phyloP scores from a whole-genome alignment of 2,113 vertebrate species.

The Takifugu bimaculatus region DNA sequence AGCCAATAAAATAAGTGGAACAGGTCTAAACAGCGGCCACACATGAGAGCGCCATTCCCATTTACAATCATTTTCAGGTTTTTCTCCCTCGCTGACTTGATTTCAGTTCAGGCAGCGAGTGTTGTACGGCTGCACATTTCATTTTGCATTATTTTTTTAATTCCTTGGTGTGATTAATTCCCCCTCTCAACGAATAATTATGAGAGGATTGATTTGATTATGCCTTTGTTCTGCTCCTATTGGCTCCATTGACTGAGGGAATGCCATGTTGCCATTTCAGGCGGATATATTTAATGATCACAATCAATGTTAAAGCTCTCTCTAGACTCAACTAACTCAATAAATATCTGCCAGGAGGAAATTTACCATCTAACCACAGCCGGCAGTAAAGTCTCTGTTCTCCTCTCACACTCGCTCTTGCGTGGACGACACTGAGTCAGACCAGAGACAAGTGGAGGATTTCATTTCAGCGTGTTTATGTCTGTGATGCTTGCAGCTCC shows the following conservation, averaged over 20 bases:
- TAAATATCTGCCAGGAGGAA: constrained; percentile 77
- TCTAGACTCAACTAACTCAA: constrained; percentile 77
- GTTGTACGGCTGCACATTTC: constrained; percentile 71
- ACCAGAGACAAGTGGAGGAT: constrained; percentile 13
- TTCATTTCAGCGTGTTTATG: too few relatives aligned
- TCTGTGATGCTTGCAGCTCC: constrained; percentile 42
- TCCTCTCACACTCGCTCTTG: constrained; percentile 48
- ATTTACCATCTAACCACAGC: constrained; percentile 77
- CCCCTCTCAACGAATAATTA: constrained; percentile 73
- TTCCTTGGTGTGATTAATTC: constrained; percentile 72
- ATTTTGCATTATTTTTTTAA: constrained; percentile 75
- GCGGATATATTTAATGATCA: constrained; percentile 82
- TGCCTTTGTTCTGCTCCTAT: constrained; percentile 68
- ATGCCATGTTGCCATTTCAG: constrained; percentile 69
- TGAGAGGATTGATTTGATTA: constrained; percentile 74
- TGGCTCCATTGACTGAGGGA: constrained; percentile 63
- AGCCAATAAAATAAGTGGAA: constrained; percentile 31
- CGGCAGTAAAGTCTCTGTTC: constrained; percentile 71
- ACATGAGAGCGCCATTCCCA: constrained; percentile 52
- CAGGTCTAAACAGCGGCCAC: constrained; percentile 38
- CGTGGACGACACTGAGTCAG: constrained; percentile 76
- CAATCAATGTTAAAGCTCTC: constrained; percentile 81
- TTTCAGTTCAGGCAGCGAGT: constrained; percentile 68
- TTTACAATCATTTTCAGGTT: constrained; percentile 59
- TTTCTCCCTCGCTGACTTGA: constrained; percentile 53